phyloP scores from a whole-genome alignment of 2,113 vertebrate genomes.

The Paramisgurnus dabryanus region DNA sequence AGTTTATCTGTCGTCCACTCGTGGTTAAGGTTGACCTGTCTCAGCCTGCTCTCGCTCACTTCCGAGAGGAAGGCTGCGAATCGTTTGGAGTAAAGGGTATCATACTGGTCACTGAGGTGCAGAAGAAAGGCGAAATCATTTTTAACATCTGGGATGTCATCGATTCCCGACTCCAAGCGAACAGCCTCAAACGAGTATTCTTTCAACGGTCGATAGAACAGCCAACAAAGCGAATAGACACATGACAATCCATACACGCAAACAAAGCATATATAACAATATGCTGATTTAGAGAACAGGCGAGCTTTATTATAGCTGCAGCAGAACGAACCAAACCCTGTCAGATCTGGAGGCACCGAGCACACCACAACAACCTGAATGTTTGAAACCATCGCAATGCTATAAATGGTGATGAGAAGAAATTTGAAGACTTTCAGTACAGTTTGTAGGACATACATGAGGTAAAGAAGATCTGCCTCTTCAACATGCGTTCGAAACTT shows the following conservation, averaged over 20 bases:
- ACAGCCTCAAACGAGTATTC: constrained; percentile 84
- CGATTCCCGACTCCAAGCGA: constrained; percentile 84
- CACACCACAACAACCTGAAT: constrained; percentile 84
- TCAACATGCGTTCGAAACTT: constrained; percentile 87
- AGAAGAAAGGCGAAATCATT: constrained; percentile 92
- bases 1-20: constrained; percentile 86
- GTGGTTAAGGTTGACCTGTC: constrained; percentile 86
- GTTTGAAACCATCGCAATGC: constrained; percentile 73
- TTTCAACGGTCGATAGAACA: constrained; percentile 85
- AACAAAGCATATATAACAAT: constrained; percentile 86
- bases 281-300: constrained; percentile 86
- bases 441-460: constrained; percentile 87
- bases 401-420: constrained; percentile 80
- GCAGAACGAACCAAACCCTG: constrained; percentile 84
- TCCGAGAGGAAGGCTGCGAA: constrained; percentile 90
- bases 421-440: constrained; percentile 85
- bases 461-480: constrained; percentile 81
- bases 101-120: constrained; percentile 88
- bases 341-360: constrained; percentile 79
- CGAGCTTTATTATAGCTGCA: constrained; percentile 89
- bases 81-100: constrained; percentile 85
- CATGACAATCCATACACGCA: constrained; percentile 82
- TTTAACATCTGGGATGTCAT: constrained; percentile 87
- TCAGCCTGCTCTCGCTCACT: constrained; percentile 84
- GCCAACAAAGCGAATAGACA: constrained; percentile 87